A percentile compares a stretch with the other conserved stretches of the same genome.
phyloP scores from a whole-genome alignment of 2,888 invertebrate genomes.

The Agrochola litura region DNA sequence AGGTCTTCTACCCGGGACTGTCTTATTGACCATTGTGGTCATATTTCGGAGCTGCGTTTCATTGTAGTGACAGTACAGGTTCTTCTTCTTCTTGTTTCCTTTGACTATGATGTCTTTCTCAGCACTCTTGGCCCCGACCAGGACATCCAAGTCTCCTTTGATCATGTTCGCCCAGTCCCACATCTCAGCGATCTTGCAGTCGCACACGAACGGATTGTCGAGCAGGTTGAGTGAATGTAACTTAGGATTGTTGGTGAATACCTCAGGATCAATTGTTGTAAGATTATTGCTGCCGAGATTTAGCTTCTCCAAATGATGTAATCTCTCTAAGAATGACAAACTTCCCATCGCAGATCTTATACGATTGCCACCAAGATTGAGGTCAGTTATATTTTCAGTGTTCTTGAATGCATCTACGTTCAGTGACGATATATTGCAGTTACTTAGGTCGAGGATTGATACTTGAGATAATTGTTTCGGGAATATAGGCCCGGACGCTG shows the following conservation, averaged over 20 bases:
- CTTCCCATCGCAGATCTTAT: constrained; percentile 87
- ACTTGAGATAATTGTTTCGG: constrained; percentile 92
- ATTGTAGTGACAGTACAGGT: constrained; percentile 92
- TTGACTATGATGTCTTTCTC: constrained; percentile 92
- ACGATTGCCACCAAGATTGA: constrained; percentile 91
- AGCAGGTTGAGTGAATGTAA: constrained; percentile 91
- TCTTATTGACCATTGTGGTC: constrained; percentile 86
- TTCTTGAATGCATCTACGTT: constrained; percentile 91
- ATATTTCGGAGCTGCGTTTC: constrained; percentile 89
- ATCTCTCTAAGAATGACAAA: constrained; percentile 89
- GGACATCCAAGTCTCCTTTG: constrained; percentile 91
- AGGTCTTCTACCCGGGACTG: constrained; percentile 89
- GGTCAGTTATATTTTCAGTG: constrained; percentile 91
- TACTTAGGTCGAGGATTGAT: constrained; percentile 92
- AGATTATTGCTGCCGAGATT: constrained; percentile 92
- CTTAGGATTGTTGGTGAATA: constrained; percentile 90
- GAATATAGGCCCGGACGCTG: constrained; percentile 90
- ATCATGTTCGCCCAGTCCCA: constrained; percentile 94
- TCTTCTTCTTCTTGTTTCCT: constrained; percentile 92
- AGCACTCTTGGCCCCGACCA: constrained; percentile 92
- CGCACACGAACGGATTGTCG: constrained; percentile 93
- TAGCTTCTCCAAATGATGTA: constrained; percentile 90
- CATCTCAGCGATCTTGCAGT: constrained; percentile 92
- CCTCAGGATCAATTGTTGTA: constrained; percentile 90
- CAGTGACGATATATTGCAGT: constrained; percentile 91